Evolutionary conservation across 2,113 vertebrate genomes (phyloP).

Genomic region (Chloropsis cyanopogon): DNA sequence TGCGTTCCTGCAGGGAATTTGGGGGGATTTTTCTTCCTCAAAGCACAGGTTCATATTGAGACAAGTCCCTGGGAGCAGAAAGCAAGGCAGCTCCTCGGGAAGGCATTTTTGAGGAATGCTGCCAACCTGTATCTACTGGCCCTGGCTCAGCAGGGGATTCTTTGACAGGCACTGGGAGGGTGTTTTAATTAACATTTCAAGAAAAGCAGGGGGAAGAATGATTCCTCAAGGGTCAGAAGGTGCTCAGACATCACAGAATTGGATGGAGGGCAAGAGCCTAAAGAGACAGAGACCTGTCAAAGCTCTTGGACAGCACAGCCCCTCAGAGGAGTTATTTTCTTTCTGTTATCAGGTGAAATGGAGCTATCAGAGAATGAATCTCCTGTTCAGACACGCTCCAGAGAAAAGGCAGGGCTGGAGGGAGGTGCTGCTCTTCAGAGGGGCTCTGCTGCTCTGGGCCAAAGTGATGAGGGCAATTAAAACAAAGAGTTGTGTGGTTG

Average conservation of each 20-base stretch:
- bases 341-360: neutral
- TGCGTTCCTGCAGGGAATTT: neutral
- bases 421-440: neutral
- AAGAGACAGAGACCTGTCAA: conserved; percentile 32
- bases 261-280: neutral
- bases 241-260: neutral
- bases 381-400: conserved; percentile 7
- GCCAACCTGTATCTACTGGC: conserved; percentile 54
- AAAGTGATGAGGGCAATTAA: neutral
- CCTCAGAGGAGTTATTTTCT: conserved; percentile 34
- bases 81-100: neutral
- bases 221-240: conserved; percentile 30
- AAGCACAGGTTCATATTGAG: neutral
- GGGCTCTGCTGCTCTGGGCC: neutral
- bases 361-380: neutral
- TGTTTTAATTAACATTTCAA: conserved; percentile 39
- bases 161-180: neutral
- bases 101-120: conserved; percentile 44
- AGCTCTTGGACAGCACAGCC: neutral
- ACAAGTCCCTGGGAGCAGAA: neutral
- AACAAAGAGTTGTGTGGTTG: neutral
- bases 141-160: neutral
- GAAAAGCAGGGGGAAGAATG: neutral
- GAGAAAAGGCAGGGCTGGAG: neutral
- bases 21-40: neutral